Evolutionary conservation across 92 coral and sea anemone species (phyloP).

Genomic region (Ricordea florida): DNA sequence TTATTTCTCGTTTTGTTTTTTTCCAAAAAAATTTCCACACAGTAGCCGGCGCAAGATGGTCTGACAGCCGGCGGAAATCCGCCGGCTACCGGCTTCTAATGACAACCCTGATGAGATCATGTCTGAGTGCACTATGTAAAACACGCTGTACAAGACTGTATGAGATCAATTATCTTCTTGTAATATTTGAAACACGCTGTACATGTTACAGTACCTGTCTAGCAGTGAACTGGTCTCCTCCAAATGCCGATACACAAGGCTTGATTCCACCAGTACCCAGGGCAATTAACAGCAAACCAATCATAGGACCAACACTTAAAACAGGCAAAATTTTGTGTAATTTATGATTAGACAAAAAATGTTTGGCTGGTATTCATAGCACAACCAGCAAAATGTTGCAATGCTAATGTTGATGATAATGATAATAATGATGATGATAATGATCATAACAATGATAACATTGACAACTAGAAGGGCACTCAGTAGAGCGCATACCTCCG

Average conservation of each 20-base stretch:
- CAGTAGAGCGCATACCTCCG: no score
- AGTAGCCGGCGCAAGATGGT: neutral
- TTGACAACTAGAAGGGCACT: no score
- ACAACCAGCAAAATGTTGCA: no score
- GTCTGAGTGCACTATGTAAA: no score
- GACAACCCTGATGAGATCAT: neutral
- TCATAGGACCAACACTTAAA: slow-evolving; percentile 88
- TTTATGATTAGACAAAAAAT: neutral
- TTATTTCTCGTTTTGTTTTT: neutral
- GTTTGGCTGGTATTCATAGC: no score
- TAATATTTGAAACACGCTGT: no score
- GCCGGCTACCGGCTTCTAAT: neutral
- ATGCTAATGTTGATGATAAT: no score
- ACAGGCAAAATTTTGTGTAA: neutral
- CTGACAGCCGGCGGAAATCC: no score
- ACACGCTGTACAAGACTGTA: no score
- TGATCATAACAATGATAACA: no score
- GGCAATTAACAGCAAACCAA: slow-evolving; percentile 88
- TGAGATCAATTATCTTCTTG: no score
- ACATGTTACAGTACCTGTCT: slow-evolving; percentile 73
- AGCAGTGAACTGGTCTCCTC: slow-evolving; percentile 97
- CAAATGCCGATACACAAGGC: slow-evolving; percentile 99
- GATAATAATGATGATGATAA: no score
- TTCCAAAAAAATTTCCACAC: neutral
- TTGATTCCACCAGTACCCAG: slow-evolving; percentile 98